These are phyloP conservation scores for Prunella himalayana DNA, from an alignment of 2,113 vertebrate species.

Conservation along the genomic window DNA sequence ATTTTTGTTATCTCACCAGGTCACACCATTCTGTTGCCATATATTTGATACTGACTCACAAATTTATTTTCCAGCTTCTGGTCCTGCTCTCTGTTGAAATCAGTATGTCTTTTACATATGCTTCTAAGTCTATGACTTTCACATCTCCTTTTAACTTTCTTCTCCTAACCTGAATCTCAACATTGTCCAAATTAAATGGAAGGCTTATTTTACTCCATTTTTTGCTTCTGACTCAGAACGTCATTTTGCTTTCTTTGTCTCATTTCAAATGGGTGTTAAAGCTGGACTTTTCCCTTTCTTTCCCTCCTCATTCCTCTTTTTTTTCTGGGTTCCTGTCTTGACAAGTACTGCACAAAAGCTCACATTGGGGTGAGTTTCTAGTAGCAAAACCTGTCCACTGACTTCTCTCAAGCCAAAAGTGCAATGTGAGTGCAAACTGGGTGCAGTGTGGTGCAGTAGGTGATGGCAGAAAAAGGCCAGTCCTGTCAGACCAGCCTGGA, in stretches of 20 bases:
- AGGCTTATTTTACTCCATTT: not conserved
- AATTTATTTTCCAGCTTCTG: slow-evolving; percentile 17
- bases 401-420: not conserved
- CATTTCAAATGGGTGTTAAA: not conserved
- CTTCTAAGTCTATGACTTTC: not conserved
- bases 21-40: slow-evolving; percentile 20
- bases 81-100: not conserved
- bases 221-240: not conserved
- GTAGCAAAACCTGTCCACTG: not conserved
- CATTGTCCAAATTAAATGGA: not conserved
- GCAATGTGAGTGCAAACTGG: not conserved
- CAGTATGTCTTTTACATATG: not conserved
- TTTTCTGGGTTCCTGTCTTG: not conserved
- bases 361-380: not conserved
- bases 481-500: not conserved
- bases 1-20: slow-evolving; percentile 7
- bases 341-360: not conserved
- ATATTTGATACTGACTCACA: not conserved
- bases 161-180: not conserved
- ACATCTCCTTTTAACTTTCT: not conserved
- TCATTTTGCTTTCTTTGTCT: not conserved
- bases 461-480: accelerated
- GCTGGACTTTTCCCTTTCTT: not conserved
- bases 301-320: not conserved
- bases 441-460: not conserved